Evolutionary conservation across 2,113 vertebrate species (phyloP).

Genomic region (Miniopterus natalensis): DNA sequence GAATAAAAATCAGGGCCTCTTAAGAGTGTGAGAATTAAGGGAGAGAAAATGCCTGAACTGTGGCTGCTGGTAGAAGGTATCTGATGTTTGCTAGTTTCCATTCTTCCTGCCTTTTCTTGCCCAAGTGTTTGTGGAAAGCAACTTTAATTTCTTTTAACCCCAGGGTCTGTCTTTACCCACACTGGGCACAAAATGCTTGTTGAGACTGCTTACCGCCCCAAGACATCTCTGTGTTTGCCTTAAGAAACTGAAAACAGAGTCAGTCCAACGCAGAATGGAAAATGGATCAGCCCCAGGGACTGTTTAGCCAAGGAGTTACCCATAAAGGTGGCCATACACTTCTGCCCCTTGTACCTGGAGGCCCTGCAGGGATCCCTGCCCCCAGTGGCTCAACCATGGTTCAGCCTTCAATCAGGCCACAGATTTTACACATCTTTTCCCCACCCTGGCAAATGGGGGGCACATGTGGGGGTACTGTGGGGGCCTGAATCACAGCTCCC

Average conservation of each 20-base stretch:
- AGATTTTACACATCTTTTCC: neutral
- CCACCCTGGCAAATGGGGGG: neutral
- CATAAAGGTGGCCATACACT: rapidly evolving
- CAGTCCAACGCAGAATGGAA: neutral
- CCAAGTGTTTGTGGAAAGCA: neutral
- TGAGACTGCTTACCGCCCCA: neutral
- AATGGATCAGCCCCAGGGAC: neutral
- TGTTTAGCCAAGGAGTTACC: neutral
- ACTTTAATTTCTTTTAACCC: neutral
- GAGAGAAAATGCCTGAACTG: too few relatives aligned
- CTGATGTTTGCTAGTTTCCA: neutral
- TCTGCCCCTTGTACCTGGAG: rapidly evolving
- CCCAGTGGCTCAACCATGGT: neutral
- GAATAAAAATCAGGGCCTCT: neutral
- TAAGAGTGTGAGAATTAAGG: neutral
- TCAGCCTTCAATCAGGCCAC: neutral
- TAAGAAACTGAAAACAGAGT: neutral
- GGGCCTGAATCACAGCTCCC: neutral
- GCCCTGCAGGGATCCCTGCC: neutral
- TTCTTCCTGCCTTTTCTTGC: neutral
- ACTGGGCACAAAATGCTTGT: neutral
- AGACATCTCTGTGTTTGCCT: neutral
- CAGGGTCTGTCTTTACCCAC: neutral
- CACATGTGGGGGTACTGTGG: rapidly evolving
- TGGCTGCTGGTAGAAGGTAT: neutral